Percentiles rank a stretch among this genome's conserved stretches.
phyloP scores from a whole-genome alignment of 2,113 vertebrate genomes.

The Atractosteus spatula region DNA sequence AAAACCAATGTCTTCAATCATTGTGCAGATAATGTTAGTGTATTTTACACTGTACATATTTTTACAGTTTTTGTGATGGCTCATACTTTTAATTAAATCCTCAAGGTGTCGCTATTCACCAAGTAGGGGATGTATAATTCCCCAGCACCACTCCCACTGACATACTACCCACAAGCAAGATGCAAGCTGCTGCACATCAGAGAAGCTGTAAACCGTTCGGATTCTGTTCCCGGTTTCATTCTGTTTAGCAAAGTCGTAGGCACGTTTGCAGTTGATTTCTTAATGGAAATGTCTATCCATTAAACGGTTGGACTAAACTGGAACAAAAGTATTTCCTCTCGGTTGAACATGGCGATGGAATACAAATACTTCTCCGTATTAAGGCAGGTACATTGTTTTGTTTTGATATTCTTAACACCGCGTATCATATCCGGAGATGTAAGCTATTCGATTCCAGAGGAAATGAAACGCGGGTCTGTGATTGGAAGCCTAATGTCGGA shows the following conservation, averaged over 20 bases:
- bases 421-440: conserved; percentile 36
- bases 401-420: conserved; percentile 18
- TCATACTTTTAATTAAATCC: conserved; percentile 24
- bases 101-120: conserved; percentile 21
- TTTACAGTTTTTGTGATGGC: too few species aligned
- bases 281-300: not conserved
- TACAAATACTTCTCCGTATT: not conserved
- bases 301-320: not conserved
- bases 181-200: not conserved
- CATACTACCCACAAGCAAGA: not conserved
- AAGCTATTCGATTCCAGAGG: conserved; percentile 65
- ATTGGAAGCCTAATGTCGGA: conserved; percentile 71
- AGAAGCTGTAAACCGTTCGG: not conserved
- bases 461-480: conserved; percentile 57
- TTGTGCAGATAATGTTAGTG: conserved; percentile 23
- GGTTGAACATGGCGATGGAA: conserved; percentile 3
- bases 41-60: not conserved
- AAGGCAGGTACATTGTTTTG: not conserved
- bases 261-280: not conserved
- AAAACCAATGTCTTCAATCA: too few species aligned
- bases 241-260: not conserved
- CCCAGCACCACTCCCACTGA: not conserved
- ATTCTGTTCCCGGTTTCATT: not conserved
- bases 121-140: not conserved
- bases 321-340: not conserved